Base-by-base conservation (phyloP, 1,140 invertebrate species). In the Drosophila equinoxialis region DNA sequence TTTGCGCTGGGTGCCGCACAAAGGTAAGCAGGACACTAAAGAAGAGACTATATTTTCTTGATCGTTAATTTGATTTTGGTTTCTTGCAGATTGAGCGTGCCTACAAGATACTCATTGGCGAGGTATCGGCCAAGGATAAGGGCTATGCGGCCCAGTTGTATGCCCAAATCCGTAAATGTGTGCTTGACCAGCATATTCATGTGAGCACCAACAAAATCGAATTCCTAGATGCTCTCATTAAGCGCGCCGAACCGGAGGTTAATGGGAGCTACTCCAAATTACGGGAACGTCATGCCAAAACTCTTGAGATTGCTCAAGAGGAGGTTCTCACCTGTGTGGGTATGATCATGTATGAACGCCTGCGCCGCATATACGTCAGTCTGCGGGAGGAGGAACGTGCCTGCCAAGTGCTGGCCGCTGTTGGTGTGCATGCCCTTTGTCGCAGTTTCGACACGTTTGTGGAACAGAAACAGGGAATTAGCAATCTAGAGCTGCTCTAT, bases 251-350 rank as follows among this genome's bases (percentile, higher is more conserved):
- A 92, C 97, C 97, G n/a, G 97, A 97, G 92, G 92, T 97, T 6
- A 94, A 97, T 74, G 96, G 96, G 48, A 93, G 93, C 91, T 93
- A 93, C 71, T 93, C 76, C 57, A 94, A 95, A 77, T 93, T 95
- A 74, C 94, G 97, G 65, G 98, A 98, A 92, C 94, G 97, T 61
- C 97, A 98, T 93, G 98, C 97, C 1, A 98, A 98, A 93, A 98
- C 97, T 7, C 92, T 98, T 72, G 97, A 98, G 93, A 97, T 98
- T 82, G 98, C 97, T 80, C 98, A 99, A 93, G 97, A 98, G 93
- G 97, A 99, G 93, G 97, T 98, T 51, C 93, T 99, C 63, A 98
- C 97, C 0, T 98, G 97, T 92, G 94, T 98, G 55, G 97, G 97
- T 11, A 96, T 98, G 92, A 97, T 97, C 92, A 95, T 98, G 62